Conservation (phyloP, 2,797 vertebrate species). For the Peromyscus nudipes region DNA sequence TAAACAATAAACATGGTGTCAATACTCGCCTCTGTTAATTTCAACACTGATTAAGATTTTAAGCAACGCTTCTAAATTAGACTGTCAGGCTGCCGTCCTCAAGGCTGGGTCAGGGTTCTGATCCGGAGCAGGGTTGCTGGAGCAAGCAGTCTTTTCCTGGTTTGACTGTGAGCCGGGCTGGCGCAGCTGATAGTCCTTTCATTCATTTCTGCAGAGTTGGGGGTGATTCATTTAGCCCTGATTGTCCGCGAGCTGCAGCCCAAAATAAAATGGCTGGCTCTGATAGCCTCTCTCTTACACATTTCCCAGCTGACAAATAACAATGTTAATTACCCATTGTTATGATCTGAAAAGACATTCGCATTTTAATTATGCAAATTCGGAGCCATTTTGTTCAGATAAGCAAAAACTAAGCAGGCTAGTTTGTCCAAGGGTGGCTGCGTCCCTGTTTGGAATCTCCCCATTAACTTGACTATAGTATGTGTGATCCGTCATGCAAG, state of each 20-base stretch:
- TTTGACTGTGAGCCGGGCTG: slow-evolving; percentile 45
- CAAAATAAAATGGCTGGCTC: slow-evolving; percentile 84
- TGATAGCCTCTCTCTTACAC: slow-evolving; percentile 75
- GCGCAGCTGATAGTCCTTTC: slow-evolving; percentile 86
- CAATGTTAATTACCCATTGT: slow-evolving; percentile 81
- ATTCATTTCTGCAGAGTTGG: slow-evolving; percentile 89
- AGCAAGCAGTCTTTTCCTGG: slow-evolving; percentile 74
- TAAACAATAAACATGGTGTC: slow-evolving; percentile 87
- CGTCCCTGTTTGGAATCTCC: not conserved
- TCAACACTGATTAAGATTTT: slow-evolving; percentile 91
- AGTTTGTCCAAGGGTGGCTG: slow-evolving; percentile 52
- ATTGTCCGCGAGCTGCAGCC: slow-evolving; percentile 84
- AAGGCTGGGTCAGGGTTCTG: slow-evolving; percentile 57
- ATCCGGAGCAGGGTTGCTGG: slow-evolving; percentile 68
- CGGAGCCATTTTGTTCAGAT: slow-evolving; percentile 77
- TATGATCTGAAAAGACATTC: slow-evolving; percentile 79
- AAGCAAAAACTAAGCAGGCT: slow-evolving; percentile 55
- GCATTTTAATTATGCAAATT: slow-evolving; percentile 81
- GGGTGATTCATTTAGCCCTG: slow-evolving; percentile 91
- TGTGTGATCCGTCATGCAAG: not conserved
- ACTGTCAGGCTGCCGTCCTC: slow-evolving; percentile 86
- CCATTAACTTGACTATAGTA: not conserved
- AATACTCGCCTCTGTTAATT: slow-evolving; percentile 86
- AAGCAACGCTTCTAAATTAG: slow-evolving; percentile 89
- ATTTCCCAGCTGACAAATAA: slow-evolving; percentile 80